These are phyloP conservation scores for Bos javanicus DNA, from an alignment of 2,113 vertebrate species.

Conservation along the genomic window DNA sequence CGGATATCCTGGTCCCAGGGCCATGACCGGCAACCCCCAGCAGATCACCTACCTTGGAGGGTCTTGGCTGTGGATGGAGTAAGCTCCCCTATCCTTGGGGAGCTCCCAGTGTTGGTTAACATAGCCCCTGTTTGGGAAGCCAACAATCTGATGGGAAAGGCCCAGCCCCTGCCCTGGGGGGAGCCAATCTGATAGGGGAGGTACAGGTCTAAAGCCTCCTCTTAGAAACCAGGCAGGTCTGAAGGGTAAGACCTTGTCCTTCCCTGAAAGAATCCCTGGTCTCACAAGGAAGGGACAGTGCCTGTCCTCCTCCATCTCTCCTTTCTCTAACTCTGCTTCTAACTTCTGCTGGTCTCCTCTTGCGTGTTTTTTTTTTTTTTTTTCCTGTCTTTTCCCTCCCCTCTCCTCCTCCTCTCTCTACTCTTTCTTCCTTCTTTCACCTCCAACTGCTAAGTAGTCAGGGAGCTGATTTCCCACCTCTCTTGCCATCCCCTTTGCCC, in stretches of 20 bases:
- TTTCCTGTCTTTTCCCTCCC: neutral
- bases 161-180: neutral
- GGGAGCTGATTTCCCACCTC: neutral
- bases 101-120: neutral
- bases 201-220: neutral
- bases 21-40: fast-evolving
- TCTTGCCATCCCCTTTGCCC: fast-evolving
- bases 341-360: neutral
- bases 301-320: neutral
- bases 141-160: neutral
- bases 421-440: neutral
- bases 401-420: neutral
- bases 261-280: fast-evolving
- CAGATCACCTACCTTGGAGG: neutral
- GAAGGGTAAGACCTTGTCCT: neutral
- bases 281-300: neutral
- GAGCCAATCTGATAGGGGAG: neutral
- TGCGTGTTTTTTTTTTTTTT: fast-evolving
- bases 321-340: neutral
- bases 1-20: neutral
- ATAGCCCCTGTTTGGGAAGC: neutral
- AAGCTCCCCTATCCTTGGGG: neutral
- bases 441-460: neutral
- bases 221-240: neutral
- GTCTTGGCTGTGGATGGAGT: neutral